Base-by-base conservation (phyloP, 2,888 invertebrate species). In the Ectropis crepuscularia region DNA sequence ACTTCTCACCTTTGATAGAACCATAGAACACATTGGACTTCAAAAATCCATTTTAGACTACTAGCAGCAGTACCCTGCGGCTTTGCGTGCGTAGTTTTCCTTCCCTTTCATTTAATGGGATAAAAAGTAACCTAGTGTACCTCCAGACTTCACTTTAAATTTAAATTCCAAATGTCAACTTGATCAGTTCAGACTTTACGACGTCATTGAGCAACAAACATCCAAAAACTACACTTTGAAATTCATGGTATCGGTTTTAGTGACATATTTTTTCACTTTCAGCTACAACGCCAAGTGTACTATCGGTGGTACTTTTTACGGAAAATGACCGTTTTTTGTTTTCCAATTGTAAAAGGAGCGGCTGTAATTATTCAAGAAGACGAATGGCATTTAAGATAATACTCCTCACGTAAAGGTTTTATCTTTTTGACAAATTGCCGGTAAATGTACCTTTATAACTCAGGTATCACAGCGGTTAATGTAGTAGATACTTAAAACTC, bases 391-490 rank as follows among this genome's bases (percentile, higher is more conserved):
- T 83, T 79, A 78, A 89, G 89, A 89, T 89, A 88, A 88, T 85
- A 85, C 82, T 73, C 79, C 85, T 82, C 90, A 90, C 90, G 90
- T 88, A 81, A 79, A 75, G 74, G 80, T 80, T 87, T 90, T 90
- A 90, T 90, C 90, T 84, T 76, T 79, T 86, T 89, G 90, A 89
- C 90, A 90, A 90, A 90, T 90, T 89, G 84, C 81, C 73, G 79
- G 81, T 77, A 78, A 81, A 78, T 80, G 84, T 75, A 78, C 70
- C 68, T 79, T 74, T 77, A 78, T 83, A 68, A 70, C 65, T 83
- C 80, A 79, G 83, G 80, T 83, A 85, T 85, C 82, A 81, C 82
- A 81, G 83, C 81, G 41, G 10, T 47, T 55, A 76, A 74, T 71
- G 72, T 74, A 69, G 39, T 65, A 11, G 54, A 39, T 11, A 62